Percentiles rank a stretch among this genome's conserved stretches.
These are phyloP conservation scores for Netelia fuscicornis DNA, from an alignment of 2,888 invertebrate species.

Conservation along the genomic window DNA sequence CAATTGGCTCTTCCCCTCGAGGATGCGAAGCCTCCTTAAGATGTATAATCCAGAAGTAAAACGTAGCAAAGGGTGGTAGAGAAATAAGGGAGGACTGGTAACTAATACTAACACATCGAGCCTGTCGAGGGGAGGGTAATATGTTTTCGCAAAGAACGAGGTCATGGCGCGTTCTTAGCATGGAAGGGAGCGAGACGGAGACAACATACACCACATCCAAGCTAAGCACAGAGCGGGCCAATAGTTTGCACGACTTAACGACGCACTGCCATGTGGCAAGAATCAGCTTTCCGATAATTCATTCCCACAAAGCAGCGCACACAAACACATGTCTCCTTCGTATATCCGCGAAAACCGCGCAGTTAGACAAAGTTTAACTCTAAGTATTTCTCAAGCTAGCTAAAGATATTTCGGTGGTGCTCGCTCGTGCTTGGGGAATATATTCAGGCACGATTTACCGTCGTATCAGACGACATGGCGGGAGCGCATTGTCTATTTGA, in stretches of 20 bases:
- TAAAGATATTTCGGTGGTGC: conserved; percentile 33
- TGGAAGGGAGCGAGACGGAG: conserved; percentile 19
- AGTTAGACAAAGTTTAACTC: conserved; percentile 37
- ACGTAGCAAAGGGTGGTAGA: conserved; percentile 30
- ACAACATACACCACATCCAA: conserved; percentile 8
- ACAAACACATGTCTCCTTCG: conserved; percentile 27
- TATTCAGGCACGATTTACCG: conserved; percentile 23
- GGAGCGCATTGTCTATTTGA: conserved; percentile 11
- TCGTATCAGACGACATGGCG: conserved; percentile 17
- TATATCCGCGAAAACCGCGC: conserved; percentile 26
- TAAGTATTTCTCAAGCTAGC: conserved; percentile 44
- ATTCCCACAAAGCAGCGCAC: conserved; percentile 49
- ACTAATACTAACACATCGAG: conserved; percentile 35
- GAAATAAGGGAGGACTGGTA: conserved; percentile 12
- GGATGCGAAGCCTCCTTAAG: conserved; percentile 6
- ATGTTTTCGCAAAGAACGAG: conserved; percentile 73
- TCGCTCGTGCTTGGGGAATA: conserved; percentile 39
- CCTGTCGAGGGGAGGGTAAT: conserved; percentile 61
- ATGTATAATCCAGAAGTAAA: conserved; percentile 47
- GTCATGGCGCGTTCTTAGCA: conserved; percentile 74
- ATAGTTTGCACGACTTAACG: conserved; percentile 65
- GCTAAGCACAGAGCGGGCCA: conserved; percentile 23
- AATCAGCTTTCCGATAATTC: conserved; percentile 62
- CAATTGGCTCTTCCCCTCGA: not conserved
- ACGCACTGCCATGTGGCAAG: conserved; percentile 55